Percentiles rank a stretch among this genome's conserved stretches.
These are phyloP conservation scores for Lamellibrachia luymesi DNA, from an alignment of 1,140 invertebrate species.

Conservation along the genomic window DNA sequence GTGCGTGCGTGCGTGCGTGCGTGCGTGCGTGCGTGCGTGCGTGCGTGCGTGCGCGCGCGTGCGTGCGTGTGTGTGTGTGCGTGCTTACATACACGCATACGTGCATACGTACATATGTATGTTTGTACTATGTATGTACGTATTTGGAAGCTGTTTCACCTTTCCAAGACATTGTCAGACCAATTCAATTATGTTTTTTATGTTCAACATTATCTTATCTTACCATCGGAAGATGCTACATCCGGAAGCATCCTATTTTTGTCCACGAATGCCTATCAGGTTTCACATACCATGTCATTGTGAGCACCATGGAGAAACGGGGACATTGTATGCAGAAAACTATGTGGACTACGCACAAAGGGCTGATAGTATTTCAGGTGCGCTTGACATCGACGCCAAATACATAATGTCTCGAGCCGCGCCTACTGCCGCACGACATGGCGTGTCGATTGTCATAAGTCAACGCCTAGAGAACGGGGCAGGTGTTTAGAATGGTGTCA, in stretches of 20 bases:
- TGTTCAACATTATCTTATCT: not conserved
- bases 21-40: too few species aligned
- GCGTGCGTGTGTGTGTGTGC: too few species aligned
- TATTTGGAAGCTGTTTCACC: too few species aligned
- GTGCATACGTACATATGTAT: too few species aligned
- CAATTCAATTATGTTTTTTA: not conserved
- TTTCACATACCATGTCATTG: not conserved
- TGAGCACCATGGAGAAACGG: not conserved
- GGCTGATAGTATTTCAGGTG: not conserved
- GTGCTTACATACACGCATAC: too few species aligned
- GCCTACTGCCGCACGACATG: not conserved
- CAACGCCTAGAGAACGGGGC: not conserved
- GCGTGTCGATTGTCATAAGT: not conserved
- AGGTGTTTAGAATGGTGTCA: not conserved
- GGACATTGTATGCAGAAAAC: not conserved
- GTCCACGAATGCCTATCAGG: not conserved
- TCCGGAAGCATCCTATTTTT: not conserved
- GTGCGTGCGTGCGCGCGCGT: too few species aligned
- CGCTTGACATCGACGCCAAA: not conserved
- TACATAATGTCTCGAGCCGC: not conserved
- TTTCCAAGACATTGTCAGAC: too few species aligned
- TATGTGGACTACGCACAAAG: not conserved
- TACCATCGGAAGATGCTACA: not conserved
- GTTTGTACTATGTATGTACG: too few species aligned
- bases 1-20: too few species aligned